Percentiles rank a stretch among this genome's conserved stretches.
phyloP scores from a whole-genome alignment of 2,888 invertebrate genomes.

The Nyleta sp. region DNA sequence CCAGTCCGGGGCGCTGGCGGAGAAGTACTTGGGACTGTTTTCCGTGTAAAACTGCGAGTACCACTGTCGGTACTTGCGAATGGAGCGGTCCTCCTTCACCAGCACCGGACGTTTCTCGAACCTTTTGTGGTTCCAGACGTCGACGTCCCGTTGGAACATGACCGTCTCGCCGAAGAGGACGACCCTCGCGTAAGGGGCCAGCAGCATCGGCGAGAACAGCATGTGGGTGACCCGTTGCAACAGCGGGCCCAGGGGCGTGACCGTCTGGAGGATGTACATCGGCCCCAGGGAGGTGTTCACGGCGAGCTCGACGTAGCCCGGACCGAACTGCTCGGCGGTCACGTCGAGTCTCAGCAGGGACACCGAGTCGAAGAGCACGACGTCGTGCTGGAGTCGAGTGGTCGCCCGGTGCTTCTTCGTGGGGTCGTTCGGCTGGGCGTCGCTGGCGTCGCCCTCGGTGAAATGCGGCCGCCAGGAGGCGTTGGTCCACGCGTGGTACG shows the following conservation, averaged over 20 bases:
- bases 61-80: constrained; percentile 91
- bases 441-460: constrained; percentile 26
- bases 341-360: constrained; percentile 86
- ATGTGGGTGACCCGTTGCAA: constrained; percentile 90
- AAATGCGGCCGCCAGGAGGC: constrained; percentile 79
- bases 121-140: constrained; percentile 93
- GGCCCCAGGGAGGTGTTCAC: constrained; percentile 85
- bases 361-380: constrained; percentile 85
- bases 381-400: constrained; percentile 86
- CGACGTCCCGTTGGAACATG: constrained; percentile 92
- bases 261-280: constrained; percentile 88
- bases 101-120: constrained; percentile 88
- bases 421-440: constrained; percentile 16
- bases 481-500: constrained; percentile 82
- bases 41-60: constrained; percentile 93
- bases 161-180: constrained; percentile 87
- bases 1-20: constrained; percentile 76
- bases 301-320: constrained; percentile 89
- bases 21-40: constrained; percentile 85
- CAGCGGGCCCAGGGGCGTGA: constrained; percentile 91
- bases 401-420: constrained; percentile 85
- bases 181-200: constrained; percentile 86
- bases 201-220: constrained; percentile 87
- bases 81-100: constrained; percentile 88
- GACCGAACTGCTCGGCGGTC: constrained; percentile 87